Evolutionary conservation across 2,888 invertebrate species (phyloP).

Genomic region (Pollenia labialis): DNA sequence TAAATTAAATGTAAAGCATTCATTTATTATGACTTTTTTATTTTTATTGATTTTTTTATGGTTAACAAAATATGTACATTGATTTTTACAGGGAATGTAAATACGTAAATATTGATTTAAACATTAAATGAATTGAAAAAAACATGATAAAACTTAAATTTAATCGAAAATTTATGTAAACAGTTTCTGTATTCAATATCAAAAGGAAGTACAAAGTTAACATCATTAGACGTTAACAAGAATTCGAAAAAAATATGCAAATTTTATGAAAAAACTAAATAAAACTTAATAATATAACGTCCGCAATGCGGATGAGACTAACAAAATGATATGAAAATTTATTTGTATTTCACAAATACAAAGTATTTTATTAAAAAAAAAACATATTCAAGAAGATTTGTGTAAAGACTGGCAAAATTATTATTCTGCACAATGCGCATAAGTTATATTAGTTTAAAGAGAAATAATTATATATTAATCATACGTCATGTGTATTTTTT

Average conservation of each 20-base stretch:
- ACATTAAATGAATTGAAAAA: constrained; percentile 35
- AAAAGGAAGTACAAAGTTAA: neutral
- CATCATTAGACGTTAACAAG: constrained; percentile 32
- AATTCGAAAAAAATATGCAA: constrained; percentile 60
- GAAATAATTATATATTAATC: constrained; percentile 37
- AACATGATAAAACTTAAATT: neutral
- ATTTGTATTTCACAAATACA: neutral
- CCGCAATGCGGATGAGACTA: constrained; percentile 59
- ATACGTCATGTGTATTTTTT: neutral
- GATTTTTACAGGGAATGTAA: neutral
- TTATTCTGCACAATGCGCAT: constrained; percentile 21
- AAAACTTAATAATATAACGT: constrained; percentile 15
- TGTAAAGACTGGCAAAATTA: neutral
- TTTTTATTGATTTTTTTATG: neutral
- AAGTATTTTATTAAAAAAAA: neutral
- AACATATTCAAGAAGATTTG: constrained; percentile 24
- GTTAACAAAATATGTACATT: constrained; percentile 7
- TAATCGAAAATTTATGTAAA: neutral
- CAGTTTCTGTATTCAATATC: neutral
- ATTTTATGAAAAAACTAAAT: constrained; percentile 1
- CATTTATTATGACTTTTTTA: neutral
- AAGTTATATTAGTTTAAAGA: constrained; percentile 1
- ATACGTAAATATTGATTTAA: constrained; percentile 17
- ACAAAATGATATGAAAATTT: constrained; percentile 11
- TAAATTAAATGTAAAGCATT: neutral